These are phyloP conservation scores for Heliocidaris erythrogramma DNA, from an alignment of 35 echinoderm and acorn worm genomes.

Conservation along the genomic window DNA sequence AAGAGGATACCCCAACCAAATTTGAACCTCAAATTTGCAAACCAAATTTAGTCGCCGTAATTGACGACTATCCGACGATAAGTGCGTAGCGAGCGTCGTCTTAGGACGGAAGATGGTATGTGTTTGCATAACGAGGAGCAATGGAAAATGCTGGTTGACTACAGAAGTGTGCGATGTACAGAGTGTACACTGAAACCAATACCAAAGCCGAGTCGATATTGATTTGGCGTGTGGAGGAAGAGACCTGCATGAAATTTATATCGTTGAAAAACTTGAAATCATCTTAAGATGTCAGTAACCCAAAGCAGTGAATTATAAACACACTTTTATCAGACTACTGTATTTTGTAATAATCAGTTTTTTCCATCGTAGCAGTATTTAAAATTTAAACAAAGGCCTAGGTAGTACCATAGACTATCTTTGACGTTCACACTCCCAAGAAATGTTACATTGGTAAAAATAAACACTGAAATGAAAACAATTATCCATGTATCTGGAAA, in stretches of 20 bases:
- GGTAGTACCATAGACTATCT: no score
- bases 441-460: no score
- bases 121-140: background rate
- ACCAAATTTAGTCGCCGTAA: constrained; percentile 24
- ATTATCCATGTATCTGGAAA: no score
- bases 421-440: no score
- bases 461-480: no score
- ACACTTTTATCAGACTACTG: no score
- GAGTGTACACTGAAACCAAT: background rate
- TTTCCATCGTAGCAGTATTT: no score
- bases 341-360: no score
- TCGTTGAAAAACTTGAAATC: background rate
- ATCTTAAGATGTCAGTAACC: background rate
- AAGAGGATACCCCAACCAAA: background rate
- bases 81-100: background rate
- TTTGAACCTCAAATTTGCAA: constrained; percentile 43
- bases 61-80: constrained; percentile 21
- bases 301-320: no score
- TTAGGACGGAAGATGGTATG: background rate
- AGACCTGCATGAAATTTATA: background rate
- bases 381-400: no score
- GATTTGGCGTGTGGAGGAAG: background rate
- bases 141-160: background rate
- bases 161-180: no score
- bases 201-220: background rate